Evolutionary conservation across 2,797 vertebrate species (phyloP).

Genomic region (Pseudopleuronectes americanus): DNA sequence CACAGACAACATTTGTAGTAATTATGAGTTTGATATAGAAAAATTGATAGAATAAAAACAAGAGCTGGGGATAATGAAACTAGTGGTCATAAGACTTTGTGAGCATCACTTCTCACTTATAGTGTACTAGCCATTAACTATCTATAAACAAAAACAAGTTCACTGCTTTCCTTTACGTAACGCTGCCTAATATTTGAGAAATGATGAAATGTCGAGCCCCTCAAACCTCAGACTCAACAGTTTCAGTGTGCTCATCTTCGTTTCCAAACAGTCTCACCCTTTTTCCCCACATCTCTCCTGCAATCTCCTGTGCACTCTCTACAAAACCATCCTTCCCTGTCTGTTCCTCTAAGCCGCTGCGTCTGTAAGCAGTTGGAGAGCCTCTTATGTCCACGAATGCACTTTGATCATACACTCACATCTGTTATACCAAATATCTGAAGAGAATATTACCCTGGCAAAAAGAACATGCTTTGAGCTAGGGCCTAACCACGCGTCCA

Average conservation of each 20-base stretch:
- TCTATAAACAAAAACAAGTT: not conserved
- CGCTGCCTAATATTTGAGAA: not conserved
- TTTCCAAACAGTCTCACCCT: conserved; percentile 18
- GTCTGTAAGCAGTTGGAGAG: conserved; percentile 36
- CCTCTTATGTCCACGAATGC: conserved; percentile 42
- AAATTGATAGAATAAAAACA: no score
- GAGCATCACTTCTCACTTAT: no score
- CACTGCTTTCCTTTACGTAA: no score
- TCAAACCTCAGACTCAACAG: not conserved
- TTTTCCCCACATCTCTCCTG: conserved; percentile 9
- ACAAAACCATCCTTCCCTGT: conserved; percentile 14
- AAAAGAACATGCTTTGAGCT: conserved; percentile 13
- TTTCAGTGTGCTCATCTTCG: conserved; percentile 30
- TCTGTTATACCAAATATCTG: conserved; percentile 28
- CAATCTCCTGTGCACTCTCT: conserved; percentile 21
- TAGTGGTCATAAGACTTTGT: no score
- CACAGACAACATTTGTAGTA: not conserved
- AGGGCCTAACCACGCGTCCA: conserved; percentile 19
- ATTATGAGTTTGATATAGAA: no score
- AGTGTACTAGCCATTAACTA: not conserved
- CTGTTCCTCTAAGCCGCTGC: conserved; percentile 11
- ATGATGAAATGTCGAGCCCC: not conserved
- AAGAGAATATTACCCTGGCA: conserved; percentile 10
- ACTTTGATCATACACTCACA: conserved; percentile 32
- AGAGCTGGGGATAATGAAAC: no score